phyloP scores from a whole-genome alignment of 92 coral and sea anemone genomes.

The Phymanthus crucifer region DNA sequence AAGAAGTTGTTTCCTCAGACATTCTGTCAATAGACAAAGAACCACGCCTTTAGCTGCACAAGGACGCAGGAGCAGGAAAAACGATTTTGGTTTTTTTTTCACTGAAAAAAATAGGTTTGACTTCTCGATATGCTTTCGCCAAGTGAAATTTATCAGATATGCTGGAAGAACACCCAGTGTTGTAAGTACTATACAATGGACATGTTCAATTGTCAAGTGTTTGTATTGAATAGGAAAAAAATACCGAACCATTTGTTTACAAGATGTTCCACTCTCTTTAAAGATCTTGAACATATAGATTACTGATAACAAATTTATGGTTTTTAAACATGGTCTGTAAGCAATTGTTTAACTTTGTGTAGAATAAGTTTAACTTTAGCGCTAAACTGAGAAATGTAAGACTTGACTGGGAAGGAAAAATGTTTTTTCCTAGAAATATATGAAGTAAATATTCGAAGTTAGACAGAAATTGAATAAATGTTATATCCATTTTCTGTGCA shows the following conservation, averaged over 20 bases:
- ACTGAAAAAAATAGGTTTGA: neutral
- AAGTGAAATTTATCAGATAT: conserved; percentile 12
- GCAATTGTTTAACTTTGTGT: too few species aligned
- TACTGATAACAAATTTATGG: too few species aligned
- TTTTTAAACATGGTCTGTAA: too few species aligned
- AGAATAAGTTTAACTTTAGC: too few species aligned
- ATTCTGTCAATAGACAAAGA: neutral
- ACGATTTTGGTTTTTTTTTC: neutral
- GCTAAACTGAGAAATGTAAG: too few species aligned
- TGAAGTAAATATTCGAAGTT: too few species aligned
- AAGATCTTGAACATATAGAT: neutral
- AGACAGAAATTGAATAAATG: too few species aligned
- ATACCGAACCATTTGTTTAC: neutral
- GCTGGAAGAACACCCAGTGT: conserved; percentile 18
- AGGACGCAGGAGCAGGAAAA: neutral
- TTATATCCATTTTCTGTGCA: too few species aligned
- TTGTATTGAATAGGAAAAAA: neutral
- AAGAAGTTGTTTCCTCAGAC: neutral
- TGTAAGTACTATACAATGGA: conserved; percentile 16
- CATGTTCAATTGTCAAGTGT: neutral
- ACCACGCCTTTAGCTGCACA: neutral
- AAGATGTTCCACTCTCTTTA: neutral
- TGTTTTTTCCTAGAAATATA: too few species aligned
- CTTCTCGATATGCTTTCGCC: conserved; percentile 1
- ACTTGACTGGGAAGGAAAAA: too few species aligned